Evolutionary conservation across 2,113 vertebrate genomes (phyloP), one percentile per base, ranked within the genome.

Genomic region (Rissa tridactyla): DNA sequence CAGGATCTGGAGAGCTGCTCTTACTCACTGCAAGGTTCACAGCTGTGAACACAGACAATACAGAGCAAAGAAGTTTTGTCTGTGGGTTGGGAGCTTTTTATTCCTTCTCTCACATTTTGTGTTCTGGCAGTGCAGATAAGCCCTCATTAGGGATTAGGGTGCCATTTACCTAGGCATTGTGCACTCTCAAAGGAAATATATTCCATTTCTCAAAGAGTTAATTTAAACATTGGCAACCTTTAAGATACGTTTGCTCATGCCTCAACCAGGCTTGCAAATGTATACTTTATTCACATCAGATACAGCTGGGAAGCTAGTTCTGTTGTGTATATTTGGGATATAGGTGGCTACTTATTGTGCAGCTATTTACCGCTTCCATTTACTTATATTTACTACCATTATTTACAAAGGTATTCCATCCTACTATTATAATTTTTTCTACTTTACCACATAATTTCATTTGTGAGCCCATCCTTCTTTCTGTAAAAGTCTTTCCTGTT

Each of bases 151-250:
- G 79, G 92, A 93, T 92, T 73, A 95, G 76, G 86, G 64, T 96
- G 82, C 64, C 94, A 88, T 96, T 96, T 95, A 96, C 93, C 90
- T 95, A 86, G 82, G 82, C 62, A 78, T 75, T 60, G 42, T 78
- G 58, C 51, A 83, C 0, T 14, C 55, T 90, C 57, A 57, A 64
- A 94, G 68, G 55, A 96, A 92, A 97, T 86, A 90, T 65, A 88
- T 86, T 93, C 60, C 64, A 90, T 96, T 93, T 86, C 88, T 77
- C 88, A 90, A 95, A 96, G 90, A 96, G 92, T 94, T 90, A 95
- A 96, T 94, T 94, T 96, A 94, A 97, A 94, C 79, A 86, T 20
- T 78, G 82, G 47, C 82, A 95, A 93, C 94, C 86, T 94, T 94
- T 94, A 93, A 93, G 47, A 64, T 88, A 52, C 8, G 0, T 95